Percentiles rank a stretch among this genome's conserved stretches.
phyloP scores from a whole-genome alignment of 2,113 vertebrate species.

The Tricholaema leucomelas region DNA sequence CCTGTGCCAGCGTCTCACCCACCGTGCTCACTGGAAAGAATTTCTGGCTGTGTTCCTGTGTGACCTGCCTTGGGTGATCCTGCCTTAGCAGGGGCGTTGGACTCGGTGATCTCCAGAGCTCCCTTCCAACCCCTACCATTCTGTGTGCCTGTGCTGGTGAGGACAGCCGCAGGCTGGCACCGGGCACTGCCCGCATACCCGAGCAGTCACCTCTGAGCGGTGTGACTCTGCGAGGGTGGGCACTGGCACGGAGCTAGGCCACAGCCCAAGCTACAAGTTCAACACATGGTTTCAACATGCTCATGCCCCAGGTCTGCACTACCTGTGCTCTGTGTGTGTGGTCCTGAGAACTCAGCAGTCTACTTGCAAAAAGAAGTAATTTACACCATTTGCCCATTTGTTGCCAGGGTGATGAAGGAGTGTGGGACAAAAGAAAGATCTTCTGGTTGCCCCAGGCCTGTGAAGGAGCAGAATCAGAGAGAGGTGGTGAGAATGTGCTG shows the following conservation, averaged over 20 bases:
- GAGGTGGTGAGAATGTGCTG: conserved; percentile 50
- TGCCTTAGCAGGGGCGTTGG: too few species aligned
- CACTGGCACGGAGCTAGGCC: neutral
- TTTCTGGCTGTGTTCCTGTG: too few species aligned
- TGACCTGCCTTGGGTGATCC: too few species aligned
- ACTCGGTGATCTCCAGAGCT: too few species aligned
- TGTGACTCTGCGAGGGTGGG: neutral
- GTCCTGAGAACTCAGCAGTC: conserved; percentile 29
- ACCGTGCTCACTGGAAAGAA: too few species aligned
- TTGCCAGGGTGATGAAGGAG: conserved; percentile 35
- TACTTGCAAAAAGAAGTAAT: neutral
- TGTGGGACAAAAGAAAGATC: conserved; percentile 49
- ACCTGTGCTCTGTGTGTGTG: conserved; percentile 1
- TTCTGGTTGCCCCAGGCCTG: conserved; percentile 32
- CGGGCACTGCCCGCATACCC: neutral
- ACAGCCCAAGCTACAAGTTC: neutral
- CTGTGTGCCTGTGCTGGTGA: neutral
- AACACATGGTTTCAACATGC: neutral
- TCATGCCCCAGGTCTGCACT: neutral
- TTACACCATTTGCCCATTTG: conserved; percentile 40
- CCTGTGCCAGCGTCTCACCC: too few species aligned
- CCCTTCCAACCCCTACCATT: too few species aligned
- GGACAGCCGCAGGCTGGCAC: neutral
- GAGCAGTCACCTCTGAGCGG: neutral
- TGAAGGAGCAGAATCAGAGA: conserved; percentile 22